Evolutionary conservation across 1,140 invertebrate species (phyloP).

Genomic region (Neodiprion lecontei): DNA sequence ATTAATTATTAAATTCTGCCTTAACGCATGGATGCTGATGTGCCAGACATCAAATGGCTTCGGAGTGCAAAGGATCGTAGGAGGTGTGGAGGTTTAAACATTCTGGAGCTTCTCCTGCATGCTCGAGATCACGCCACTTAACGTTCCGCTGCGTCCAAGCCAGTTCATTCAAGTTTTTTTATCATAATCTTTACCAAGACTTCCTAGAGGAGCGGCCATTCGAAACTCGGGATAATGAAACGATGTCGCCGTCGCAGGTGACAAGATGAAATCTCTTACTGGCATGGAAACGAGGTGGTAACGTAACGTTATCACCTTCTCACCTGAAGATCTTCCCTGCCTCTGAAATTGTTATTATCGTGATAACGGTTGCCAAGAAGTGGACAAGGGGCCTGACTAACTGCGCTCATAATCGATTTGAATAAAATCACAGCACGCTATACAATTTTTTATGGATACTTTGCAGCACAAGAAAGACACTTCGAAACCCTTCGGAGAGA

Average conservation of each 20-base stretch:
- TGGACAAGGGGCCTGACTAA: constrained; percentile 23
- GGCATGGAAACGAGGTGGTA: neutral
- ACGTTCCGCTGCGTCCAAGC: too few species aligned
- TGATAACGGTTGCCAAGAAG: constrained; percentile 31
- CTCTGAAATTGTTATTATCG: constrained; percentile 41
- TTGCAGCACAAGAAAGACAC: too few species aligned
- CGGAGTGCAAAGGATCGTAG: neutral
- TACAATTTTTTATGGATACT: too few species aligned
- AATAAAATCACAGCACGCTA: constrained; percentile 33
- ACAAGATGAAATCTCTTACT: neutral
- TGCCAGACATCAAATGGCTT: neutral
- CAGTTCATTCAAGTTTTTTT: too few species aligned
- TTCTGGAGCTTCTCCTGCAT: too few species aligned
- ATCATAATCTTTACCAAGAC: too few species aligned
- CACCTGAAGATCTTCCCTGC: constrained; percentile 23
- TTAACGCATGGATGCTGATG: neutral
- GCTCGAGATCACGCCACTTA: too few species aligned
- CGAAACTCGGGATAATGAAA: too few species aligned
- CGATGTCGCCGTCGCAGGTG: too few species aligned
- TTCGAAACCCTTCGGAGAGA: too few species aligned
- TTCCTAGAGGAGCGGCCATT: too few species aligned
- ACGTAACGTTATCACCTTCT: neutral
- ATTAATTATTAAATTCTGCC: constrained; percentile 6
- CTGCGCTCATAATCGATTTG: constrained; percentile 35
- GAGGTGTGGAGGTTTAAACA: too few species aligned